Conservation (phyloP, 2,113 vertebrate species). For the Neotragus pygmaeus region DNA sequence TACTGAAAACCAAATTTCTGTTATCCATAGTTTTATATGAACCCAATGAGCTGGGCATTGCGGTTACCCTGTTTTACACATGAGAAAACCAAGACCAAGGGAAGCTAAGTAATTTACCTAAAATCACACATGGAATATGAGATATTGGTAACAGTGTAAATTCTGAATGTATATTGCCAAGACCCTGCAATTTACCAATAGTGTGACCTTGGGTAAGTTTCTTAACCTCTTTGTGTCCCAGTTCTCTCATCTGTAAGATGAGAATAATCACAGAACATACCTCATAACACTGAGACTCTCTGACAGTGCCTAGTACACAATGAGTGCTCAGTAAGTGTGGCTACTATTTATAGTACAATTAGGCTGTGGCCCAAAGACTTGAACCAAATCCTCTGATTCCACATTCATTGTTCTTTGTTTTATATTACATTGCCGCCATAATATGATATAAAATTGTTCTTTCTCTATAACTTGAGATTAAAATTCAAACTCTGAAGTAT, state of each 20-base stretch:
- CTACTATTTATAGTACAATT: not conserved
- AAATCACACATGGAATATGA: not conserved
- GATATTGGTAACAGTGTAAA: not conserved
- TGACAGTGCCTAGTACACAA: not conserved
- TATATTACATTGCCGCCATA: not conserved
- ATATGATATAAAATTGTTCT: not conserved
- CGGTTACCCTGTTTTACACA: not conserved
- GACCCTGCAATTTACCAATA: not conserved
- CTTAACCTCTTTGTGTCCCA: not conserved
- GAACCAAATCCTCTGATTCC: not conserved
- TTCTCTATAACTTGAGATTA: not conserved
- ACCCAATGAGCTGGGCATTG: not conserved
- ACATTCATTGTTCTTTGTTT: not conserved
- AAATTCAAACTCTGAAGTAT: not conserved
- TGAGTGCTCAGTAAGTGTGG: not conserved
- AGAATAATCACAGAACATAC: not conserved
- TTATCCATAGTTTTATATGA: not conserved
- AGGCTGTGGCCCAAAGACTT: not conserved
- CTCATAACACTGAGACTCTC: not conserved
- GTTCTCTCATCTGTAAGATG: not conserved
- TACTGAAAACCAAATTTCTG: not conserved
- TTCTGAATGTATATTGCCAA: not conserved
- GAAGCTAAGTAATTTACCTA: not conserved
- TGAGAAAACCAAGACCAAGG: constrained; percentile 2
- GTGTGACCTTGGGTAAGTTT: not conserved